Evolutionary conservation across 1,140 invertebrate species (phyloP), one percentile per base, ranked within the genome.

Genomic region (silkworm (Bombyx mori)): DNA sequence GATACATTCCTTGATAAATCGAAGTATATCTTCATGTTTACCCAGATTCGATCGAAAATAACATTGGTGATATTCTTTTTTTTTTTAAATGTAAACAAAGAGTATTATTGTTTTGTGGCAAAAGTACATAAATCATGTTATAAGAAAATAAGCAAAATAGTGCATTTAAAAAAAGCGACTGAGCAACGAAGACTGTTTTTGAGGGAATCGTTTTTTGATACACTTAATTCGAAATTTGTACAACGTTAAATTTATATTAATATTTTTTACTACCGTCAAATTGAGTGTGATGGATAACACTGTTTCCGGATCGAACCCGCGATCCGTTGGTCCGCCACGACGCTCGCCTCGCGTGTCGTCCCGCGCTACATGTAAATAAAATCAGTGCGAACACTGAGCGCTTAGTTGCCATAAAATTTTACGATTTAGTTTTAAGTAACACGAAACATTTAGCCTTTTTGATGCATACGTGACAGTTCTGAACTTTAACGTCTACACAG

Each of bases 381-480:
- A 64, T 83, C 79, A 78, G 81, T 80, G 79, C 58, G 56, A 54
- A 53, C 80, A 78, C 83, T 83, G 81, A 82, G 62, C 70, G 81
- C 79, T 83, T 86, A 78, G 83, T 86, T 86, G 83, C 83, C 83
- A 86, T 86, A 86, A 83, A 77, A 78, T 74, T 68, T 75, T 82
- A 82, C 18, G 74, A 73, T 72, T 73, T 86, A 86, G 81, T 75
- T 71, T 54, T 73, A 78, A 75, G 76, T 86, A 75, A 79, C 65
- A 70, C 70, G 58, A 64, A 61, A 51, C 6, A 8, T 26, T 53
- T 53, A 7, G 2, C 42, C 18, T 53, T 53, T 12, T 44, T n/a
- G 43, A 45, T 18, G 48, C 48, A 22, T 26, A 46, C 45, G 43
- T 54, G 12, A 44, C 12, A 3, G 12, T 35, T 35, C 4, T 35